phyloP scores from a whole-genome alignment of 2,113 vertebrate genomes.

The Lasiurus borealis region DNA sequence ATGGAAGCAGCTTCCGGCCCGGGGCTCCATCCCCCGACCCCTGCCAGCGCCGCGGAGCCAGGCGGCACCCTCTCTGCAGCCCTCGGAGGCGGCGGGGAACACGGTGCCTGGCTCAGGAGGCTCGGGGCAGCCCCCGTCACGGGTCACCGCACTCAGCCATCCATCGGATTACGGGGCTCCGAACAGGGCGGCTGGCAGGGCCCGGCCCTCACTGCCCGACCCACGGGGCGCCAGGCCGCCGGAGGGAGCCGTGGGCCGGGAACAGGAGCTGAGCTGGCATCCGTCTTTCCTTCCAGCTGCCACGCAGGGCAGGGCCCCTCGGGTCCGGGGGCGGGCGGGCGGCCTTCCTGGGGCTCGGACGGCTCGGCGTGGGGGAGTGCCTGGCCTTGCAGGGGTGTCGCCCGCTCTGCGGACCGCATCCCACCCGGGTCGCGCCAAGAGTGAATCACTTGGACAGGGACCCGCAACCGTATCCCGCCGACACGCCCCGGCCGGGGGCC shows the following conservation, averaged over 20 bases:
- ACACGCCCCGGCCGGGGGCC: conserved; percentile 25
- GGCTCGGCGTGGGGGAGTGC: background rate
- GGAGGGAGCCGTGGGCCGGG: background rate
- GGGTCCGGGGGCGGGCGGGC: background rate
- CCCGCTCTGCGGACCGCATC: background rate
- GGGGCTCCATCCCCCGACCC: background rate
- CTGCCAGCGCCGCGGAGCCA: background rate
- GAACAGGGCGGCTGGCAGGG: background rate
- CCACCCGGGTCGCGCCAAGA: conserved; percentile 5
- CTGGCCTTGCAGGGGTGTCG: background rate
- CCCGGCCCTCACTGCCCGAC: background rate
- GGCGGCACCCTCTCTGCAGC: background rate
- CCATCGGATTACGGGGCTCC: conserved; percentile 32
- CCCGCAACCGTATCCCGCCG: conserved; percentile 19
- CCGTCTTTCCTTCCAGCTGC: background rate
- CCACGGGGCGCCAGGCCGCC: background rate
- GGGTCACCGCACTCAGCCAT: conserved; percentile 1
- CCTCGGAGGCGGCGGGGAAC: background rate
- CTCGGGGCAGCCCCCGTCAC: background rate
- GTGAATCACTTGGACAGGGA: conserved; percentile 64
- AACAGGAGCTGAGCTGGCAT: background rate
- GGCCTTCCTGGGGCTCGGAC: background rate
- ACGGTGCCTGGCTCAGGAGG: conserved; percentile 40
- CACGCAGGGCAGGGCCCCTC: background rate
- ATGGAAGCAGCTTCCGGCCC: background rate